Conservation (phyloP, 2,113 vertebrate species). For the Sturnira hondurensis region DNA sequence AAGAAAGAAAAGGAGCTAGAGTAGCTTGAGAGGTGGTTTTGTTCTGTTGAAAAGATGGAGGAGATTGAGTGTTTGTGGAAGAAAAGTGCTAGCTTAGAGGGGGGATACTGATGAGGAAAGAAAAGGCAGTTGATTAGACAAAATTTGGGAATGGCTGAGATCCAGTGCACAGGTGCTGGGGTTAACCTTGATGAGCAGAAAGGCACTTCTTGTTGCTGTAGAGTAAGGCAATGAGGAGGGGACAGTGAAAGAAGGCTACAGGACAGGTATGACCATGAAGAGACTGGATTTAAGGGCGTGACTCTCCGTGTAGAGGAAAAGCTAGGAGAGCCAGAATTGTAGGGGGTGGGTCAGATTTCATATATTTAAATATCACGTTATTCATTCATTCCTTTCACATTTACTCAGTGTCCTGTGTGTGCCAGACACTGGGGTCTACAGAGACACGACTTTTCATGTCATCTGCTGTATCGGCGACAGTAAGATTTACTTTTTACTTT, state of each 20-base stretch:
- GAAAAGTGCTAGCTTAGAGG: background rate
- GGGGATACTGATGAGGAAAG: background rate
- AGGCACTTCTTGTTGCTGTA: background rate
- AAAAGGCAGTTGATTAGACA: background rate
- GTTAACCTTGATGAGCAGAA: conserved; percentile 21
- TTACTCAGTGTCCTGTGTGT: background rate
- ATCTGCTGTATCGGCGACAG: background rate
- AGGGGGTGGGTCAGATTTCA: background rate
- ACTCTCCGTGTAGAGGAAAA: background rate
- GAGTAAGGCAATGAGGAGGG: background rate
- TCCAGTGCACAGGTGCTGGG: background rate
- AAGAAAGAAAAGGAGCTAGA: background rate
- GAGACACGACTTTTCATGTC: background rate
- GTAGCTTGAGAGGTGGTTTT: background rate
- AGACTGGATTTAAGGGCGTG: background rate
- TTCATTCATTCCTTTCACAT: background rate
- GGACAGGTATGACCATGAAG: background rate
- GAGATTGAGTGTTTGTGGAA: background rate
- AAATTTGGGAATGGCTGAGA: background rate
- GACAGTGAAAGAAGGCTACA: background rate
- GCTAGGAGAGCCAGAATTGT: background rate
- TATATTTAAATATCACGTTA: background rate
- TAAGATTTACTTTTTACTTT: conserved; percentile 25
- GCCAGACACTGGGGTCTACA: background rate
- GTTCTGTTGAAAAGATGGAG: background rate